Conservation (phyloP, 2,888 invertebrate genomes). For the Acleris sparsana region DNA sequence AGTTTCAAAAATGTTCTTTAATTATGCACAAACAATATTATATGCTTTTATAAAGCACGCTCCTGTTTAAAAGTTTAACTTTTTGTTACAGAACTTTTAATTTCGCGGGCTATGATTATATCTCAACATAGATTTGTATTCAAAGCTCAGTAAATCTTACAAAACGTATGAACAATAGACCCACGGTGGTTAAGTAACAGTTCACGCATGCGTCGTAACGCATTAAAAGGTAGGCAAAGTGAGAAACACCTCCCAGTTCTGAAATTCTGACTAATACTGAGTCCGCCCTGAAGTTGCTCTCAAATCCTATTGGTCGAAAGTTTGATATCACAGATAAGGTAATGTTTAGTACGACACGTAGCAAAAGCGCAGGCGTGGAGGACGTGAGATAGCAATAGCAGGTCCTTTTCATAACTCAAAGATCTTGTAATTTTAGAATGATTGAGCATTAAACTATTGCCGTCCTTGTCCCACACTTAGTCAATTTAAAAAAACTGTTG, state of each 20-base stretch:
- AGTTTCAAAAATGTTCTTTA: too few species aligned
- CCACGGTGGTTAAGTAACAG: conserved; percentile 8
- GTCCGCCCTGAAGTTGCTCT: conserved; percentile 18
- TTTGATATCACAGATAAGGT: conserved; percentile 35
- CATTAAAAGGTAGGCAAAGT: conserved; percentile 7
- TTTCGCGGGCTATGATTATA: conserved; percentile 18
- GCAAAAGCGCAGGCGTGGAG: conserved; percentile 7
- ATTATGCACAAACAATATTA: too few species aligned
- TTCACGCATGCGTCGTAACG: conserved; percentile 21
- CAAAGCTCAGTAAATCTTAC: conserved; percentile 9
- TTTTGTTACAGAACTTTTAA: not conserved
- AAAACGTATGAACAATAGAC: conserved; percentile 15
- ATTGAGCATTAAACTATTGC: conserved; percentile 22
- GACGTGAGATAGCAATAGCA: conserved; percentile 21
- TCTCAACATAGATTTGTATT: conserved; percentile 5
- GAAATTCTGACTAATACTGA: conserved; percentile 26
- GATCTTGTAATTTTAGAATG: conserved; percentile 32
- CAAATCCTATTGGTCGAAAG: conserved; percentile 33
- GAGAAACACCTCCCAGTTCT: conserved; percentile 18
- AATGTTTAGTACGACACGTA: conserved; percentile 16
- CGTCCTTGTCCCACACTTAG: conserved; percentile 30
- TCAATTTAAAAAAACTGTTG: not conserved
- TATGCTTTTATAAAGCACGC: too few species aligned
- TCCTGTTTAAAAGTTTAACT: too few species aligned
- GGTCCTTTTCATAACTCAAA: conserved; percentile 10